Evolutionary conservation across 2,113 vertebrate genomes (phyloP).

Genomic region (Anarhynchus alexandrinus): DNA sequence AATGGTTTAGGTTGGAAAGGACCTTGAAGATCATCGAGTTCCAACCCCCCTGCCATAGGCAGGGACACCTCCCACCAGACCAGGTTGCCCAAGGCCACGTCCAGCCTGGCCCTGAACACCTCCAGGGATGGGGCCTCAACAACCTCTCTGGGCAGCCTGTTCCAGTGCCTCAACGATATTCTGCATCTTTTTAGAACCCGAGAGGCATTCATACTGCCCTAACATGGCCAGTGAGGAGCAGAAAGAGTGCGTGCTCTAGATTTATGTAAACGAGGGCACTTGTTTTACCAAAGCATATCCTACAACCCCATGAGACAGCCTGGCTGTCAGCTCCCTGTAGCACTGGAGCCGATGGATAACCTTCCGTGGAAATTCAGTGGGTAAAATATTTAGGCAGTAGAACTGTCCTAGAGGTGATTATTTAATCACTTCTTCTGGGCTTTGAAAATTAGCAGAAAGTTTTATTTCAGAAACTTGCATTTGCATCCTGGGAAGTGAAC

Average conservation of each 20-base stretch:
- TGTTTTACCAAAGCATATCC: neutral
- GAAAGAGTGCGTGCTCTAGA: neutral
- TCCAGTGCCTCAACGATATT: too few species aligned
- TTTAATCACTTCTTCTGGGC: neutral
- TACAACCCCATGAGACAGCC: neutral
- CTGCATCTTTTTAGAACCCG: neutral
- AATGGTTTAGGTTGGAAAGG: too few species aligned
- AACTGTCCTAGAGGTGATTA: neutral
- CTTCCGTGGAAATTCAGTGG: neutral
- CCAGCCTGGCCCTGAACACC: too few species aligned
- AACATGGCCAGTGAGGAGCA: neutral
- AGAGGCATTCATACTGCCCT: neutral
- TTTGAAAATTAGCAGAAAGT: neutral
- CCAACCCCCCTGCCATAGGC: too few species aligned
- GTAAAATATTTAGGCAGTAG: neutral
- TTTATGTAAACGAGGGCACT: neutral
- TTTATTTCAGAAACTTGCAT: neutral
- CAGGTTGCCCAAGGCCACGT: too few species aligned
- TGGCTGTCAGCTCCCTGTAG: neutral
- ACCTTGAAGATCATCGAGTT: too few species aligned
- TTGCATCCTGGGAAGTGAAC: neutral
- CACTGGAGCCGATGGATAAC: rapidly evolving
- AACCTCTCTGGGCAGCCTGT: too few species aligned
- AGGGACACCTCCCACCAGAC: too few species aligned
- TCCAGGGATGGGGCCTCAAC: too few species aligned